Percentiles rank a stretch among this genome's conserved stretches.
These are phyloP conservation scores for Notothenia coriiceps DNA, from an alignment of 2,113 vertebrate genomes.

Conservation along the genomic window DNA sequence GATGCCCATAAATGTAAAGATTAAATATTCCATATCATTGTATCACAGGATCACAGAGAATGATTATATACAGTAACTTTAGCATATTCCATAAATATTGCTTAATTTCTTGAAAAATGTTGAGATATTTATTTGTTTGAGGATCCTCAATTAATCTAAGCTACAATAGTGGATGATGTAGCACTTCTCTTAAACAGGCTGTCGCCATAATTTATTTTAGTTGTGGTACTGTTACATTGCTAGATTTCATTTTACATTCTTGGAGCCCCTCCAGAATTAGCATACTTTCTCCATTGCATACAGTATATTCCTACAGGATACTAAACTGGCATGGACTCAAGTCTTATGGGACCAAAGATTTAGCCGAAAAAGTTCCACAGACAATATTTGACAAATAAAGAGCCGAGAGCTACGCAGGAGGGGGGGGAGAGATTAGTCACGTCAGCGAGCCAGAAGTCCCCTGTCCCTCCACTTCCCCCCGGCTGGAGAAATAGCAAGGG, in stretches of 20 bases:
- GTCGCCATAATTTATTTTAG: no score
- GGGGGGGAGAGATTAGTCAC: conserved; percentile 49
- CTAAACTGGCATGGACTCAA: not conserved
- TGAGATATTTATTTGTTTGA: not conserved
- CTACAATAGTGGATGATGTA: not conserved
- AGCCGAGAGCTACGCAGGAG: conserved; percentile 20
- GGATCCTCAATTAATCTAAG: no score
- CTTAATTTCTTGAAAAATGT: not conserved
- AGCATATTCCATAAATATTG: not conserved
- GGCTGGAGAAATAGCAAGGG: conserved; percentile 35
- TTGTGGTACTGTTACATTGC: no score
- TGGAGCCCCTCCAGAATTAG: not conserved
- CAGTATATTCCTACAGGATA: conserved; percentile 7
- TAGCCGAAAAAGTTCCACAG: conserved; percentile 34
- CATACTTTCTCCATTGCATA: not conserved
- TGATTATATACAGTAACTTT: not conserved
- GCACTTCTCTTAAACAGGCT: no score
- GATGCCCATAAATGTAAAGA: not conserved
- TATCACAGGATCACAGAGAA: not conserved
- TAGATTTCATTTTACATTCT: no score
- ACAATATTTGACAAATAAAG: conserved; percentile 48
- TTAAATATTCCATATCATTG: not conserved
- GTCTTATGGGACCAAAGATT: conserved; percentile 32
- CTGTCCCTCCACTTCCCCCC: conserved; percentile 22
- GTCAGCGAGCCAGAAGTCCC: conserved; percentile 48